Percentiles rank a stretch among this genome's conserved stretches.
These are phyloP conservation scores for Ischnura elegans DNA, from an alignment of 2,888 invertebrate species.

Conservation along the genomic window DNA sequence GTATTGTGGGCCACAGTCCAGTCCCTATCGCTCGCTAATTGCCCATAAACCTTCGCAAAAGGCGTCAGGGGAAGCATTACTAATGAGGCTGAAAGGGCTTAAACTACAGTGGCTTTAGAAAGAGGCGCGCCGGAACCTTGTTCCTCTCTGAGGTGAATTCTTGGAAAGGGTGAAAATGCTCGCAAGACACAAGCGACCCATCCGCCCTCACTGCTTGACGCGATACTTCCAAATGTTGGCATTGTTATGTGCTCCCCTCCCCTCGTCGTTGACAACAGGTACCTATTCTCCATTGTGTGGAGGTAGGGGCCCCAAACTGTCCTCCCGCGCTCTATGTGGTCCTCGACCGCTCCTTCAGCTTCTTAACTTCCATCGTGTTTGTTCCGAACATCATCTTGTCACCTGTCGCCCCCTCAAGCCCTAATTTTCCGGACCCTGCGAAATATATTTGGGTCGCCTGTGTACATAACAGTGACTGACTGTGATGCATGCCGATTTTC, in stretches of 20 bases:
- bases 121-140: background rate
- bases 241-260: too few relatives aligned
- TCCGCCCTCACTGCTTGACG: too few relatives aligned
- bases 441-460: background rate
- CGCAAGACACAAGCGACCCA: background rate
- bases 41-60: conserved; percentile 33
- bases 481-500: too few relatives aligned
- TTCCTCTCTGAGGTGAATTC: background rate
- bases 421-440: background rate
- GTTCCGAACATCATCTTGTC: background rate
- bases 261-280: background rate
- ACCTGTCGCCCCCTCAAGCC: background rate
- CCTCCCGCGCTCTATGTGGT: background rate
- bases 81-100: background rate
- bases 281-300: background rate
- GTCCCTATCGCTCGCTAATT: background rate
- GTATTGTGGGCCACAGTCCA: too few relatives aligned
- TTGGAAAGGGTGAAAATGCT: background rate
- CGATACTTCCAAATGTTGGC: too few relatives aligned
- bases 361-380: background rate
- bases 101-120: background rate
- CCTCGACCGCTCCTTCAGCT: background rate
- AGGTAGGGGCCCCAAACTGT: background rate
- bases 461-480: too few relatives aligned
- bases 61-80: conserved; percentile 44